A percentile compares a stretch with the other conserved stretches of the same genome.
These are phyloP conservation scores for Pungitius pungitius DNA, from an alignment of 2,113 vertebrate genomes.

Conservation along the genomic window DNA sequence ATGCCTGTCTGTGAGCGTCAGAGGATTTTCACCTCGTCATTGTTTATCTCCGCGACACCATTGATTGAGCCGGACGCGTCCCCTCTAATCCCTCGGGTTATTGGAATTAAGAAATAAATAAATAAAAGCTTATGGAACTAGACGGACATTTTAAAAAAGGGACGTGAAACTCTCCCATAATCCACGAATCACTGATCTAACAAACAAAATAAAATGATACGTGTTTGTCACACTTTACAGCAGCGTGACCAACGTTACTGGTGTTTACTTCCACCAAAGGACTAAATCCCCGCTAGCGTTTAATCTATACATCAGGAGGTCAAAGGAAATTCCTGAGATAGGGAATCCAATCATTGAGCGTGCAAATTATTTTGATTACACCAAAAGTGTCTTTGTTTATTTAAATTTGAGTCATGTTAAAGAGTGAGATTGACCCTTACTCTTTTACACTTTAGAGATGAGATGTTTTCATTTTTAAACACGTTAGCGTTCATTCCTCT, in stretches of 20 bases:
- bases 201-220: conserved; percentile 16
- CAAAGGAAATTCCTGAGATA: not conserved
- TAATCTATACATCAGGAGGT: conserved; percentile 14
- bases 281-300: not conserved
- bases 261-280: not conserved
- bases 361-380: conserved; percentile 16
- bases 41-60: conserved; percentile 58
- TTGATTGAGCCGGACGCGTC: conserved; percentile 66
- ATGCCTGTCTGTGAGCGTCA: conserved; percentile 30
- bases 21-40: conserved; percentile 57
- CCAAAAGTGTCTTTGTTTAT: not conserved
- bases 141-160: conserved; percentile 40
- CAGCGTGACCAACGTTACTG: not conserved
- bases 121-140: conserved; percentile 19
- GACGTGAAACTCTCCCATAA: conserved; percentile 15
- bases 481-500: not conserved
- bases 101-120: conserved; percentile 37
- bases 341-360: not conserved
- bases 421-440: not conserved
- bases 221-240: not conserved
- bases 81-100: conserved; percentile 53
- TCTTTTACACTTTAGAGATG: not conserved
- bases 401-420: not conserved
- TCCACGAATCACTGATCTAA: conserved; percentile 5
- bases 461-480: not conserved